A percentile compares a stretch with the other conserved stretches of the same genome.
Conservation (phyloP, 2,888 invertebrate genomes). For the Hipparchia sbordonii region DNA sequence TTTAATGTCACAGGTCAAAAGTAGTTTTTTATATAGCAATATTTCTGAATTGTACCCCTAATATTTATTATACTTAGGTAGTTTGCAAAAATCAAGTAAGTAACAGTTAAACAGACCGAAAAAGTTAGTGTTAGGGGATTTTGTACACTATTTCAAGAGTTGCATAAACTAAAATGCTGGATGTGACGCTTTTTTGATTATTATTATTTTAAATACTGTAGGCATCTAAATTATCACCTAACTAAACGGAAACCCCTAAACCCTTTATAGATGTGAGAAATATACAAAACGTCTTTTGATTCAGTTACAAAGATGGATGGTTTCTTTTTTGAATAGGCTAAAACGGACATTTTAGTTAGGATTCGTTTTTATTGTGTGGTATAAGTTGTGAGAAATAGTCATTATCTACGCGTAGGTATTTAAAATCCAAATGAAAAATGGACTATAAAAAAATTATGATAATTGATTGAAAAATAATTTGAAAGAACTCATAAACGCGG, state of each 20-base stretch:
- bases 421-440: not conserved
- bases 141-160: not conserved
- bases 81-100: not conserved
- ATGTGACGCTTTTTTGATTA: not conserved
- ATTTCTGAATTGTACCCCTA: not conserved
- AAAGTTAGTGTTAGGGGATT: not conserved
- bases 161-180: not conserved
- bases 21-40: too few relatives aligned
- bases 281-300: conserved; percentile 46
- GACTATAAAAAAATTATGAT: not conserved
- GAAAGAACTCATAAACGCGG: too few relatives aligned
- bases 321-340: conserved; percentile 46
- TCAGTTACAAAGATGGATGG: conserved; percentile 49
- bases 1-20: too few relatives aligned
- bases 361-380: conserved; percentile 29
- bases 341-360: conserved; percentile 43
- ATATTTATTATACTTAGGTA: not conserved
- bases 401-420: too few relatives aligned
- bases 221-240: conserved; percentile 10
- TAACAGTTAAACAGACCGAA: not conserved
- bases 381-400: conserved; percentile 22
- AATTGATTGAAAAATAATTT: too few relatives aligned
- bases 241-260: not conserved
- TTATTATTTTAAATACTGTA: conserved; percentile 14
- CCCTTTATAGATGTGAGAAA: conserved; percentile 48